phyloP scores from a whole-genome alignment of 2,797 vertebrate genomes.

The Falco novaeseelandiae region DNA sequence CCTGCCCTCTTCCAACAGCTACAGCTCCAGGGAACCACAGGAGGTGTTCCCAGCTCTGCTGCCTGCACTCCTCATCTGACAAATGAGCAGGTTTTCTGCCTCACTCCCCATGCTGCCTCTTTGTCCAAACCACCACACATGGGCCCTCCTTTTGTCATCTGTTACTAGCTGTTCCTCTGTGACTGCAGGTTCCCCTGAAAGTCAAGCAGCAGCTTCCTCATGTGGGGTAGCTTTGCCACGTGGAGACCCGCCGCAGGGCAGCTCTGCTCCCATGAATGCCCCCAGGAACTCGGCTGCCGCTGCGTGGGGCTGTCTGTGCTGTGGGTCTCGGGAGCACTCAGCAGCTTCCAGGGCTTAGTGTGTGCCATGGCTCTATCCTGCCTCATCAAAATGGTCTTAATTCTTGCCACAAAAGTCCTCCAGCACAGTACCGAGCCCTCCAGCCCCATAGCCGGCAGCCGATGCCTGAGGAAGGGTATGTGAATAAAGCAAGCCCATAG shows the following conservation, averaged over 20 bases:
- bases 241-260: not conserved
- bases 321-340: not conserved
- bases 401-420: not conserved
- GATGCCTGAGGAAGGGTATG: not conserved
- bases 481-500: not conserved
- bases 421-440: not conserved
- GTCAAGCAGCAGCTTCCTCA: not conserved
- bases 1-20: slow-evolving; percentile 17
- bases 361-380: not conserved
- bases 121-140: not conserved
- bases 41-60: slow-evolving; percentile 16
- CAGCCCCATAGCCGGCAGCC: not conserved
- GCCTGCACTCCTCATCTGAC: not conserved
- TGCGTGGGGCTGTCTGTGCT: not conserved
- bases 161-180: not conserved
- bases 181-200: not conserved
- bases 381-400: not conserved
- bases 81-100: not conserved
- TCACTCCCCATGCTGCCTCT: not conserved
- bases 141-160: not conserved
- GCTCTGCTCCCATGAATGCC: not conserved
- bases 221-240: not conserved
- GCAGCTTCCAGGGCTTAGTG: not conserved
- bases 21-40: not conserved
- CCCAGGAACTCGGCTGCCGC: not conserved